Base-by-base conservation (phyloP, 23 tunicate species). In the Styela clava region DNA sequence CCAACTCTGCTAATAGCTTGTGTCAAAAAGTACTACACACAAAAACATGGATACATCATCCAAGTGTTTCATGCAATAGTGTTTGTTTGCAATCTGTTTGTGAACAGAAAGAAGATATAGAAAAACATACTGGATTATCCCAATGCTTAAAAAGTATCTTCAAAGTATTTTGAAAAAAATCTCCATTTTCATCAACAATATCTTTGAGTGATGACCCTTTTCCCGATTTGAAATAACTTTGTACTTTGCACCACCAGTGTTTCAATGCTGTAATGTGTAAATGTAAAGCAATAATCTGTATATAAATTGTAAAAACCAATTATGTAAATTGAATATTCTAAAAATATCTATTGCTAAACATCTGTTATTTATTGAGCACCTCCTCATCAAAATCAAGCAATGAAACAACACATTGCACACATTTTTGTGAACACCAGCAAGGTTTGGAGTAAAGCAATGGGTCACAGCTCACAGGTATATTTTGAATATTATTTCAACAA, bases 51-150 rank as follows among this genome's bases (percentile, higher is more conserved):
- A n/a, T n/a, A n/a, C n/a, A n/a, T n/a, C n/a, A n/a, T n/a, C n/a
- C n/a, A n/a, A n/a, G n/a, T n/a, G n/a, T n/a, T n/a, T n/a, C n/a
- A n/a, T n/a, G n/a, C n/a, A n/a, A n/a, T n/a, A n/a, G n/a, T n/a
- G n/a, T n/a, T n/a, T n/a, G n/a, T n/a, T n/a, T n/a, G n/a, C n/a
- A n/a, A n/a, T n/a, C n/a, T n/a, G n/a, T n/a, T n/a, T n/a, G n/a
- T n/a, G n/a, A n/a, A n/a, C n/a, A n/a, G n/a, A n/a, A n/a, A n/a
- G n/a, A n/a, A n/a, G n/a, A n/a, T n/a, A n/a, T 3, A 34, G 20
- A 28, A 71, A 76, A 36, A 16, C 78, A 44, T 76, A 76, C 81
- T 27, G 81, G 81, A 44, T 44, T 76, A 76, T 76, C 81, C 81
- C 81, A 76, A 36, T 76, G 68, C 64, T 44, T 25, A 0, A 44